Conservation (phyloP, 2,113 vertebrate species). For the Chionomys nivalis region DNA sequence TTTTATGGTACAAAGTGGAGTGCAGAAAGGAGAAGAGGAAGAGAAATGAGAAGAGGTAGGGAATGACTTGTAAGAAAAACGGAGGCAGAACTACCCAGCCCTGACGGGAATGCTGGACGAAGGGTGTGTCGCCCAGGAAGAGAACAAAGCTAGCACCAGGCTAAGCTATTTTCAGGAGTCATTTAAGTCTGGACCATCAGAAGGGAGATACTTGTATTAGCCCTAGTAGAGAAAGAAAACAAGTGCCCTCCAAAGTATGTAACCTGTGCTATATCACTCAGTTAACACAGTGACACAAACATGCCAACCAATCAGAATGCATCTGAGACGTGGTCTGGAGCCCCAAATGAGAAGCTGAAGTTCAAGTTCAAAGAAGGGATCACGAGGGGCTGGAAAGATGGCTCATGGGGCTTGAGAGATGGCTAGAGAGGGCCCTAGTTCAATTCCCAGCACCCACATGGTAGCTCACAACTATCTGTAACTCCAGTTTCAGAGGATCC, state of each 20-base stretch:
- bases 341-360: not conserved
- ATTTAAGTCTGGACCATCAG: not conserved
- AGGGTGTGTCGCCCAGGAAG: not conserved
- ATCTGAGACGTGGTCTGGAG: not conserved
- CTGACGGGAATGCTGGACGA: not conserved
- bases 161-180: not conserved
- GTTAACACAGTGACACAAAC: not conserved
- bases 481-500: not conserved
- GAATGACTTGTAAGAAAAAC: conserved; percentile 23
- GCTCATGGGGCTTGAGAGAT: too few relatives aligned
- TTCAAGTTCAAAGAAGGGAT: not conserved
- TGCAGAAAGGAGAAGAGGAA: not conserved
- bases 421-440: not conserved
- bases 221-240: not conserved
- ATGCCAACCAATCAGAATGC: not conserved
- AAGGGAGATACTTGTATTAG: not conserved
- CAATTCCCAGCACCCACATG: not conserved
- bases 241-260: not conserved
- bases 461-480: not conserved
- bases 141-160: not conserved
- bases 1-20: conserved; percentile 19
- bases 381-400: not conserved
- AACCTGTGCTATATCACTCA: not conserved
- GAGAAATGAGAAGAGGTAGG: not conserved
- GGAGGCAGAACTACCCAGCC: not conserved